Conservation (phyloP, 2,113 vertebrate genomes). For the Bubalus kerabau region DNA sequence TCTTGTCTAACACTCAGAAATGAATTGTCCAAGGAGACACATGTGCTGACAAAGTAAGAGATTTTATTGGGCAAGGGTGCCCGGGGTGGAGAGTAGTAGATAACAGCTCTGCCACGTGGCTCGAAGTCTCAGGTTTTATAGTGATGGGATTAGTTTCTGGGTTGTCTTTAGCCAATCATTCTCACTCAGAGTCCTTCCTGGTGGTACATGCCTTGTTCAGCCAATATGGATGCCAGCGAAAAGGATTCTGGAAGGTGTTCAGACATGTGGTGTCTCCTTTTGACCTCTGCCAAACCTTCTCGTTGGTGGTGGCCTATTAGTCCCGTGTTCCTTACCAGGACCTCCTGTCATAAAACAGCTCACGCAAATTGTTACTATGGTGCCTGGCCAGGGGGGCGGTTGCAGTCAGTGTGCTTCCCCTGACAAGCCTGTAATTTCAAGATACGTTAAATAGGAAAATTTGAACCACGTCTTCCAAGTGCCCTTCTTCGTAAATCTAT, state of each 20-base stretch:
- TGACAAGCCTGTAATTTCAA: background rate
- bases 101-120: background rate
- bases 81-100: background rate
- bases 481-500: background rate
- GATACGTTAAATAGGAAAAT: background rate
- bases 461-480: background rate
- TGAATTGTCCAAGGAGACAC: background rate
- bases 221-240: background rate
- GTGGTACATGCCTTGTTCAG: background rate
- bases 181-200: background rate
- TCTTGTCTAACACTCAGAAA: background rate
- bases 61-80: background rate
- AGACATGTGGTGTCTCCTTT: background rate
- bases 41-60: background rate
- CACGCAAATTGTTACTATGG: background rate
- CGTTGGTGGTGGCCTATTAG: background rate
- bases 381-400: background rate
- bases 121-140: background rate
- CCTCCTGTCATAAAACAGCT: background rate
- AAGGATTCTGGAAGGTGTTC: background rate
- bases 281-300: background rate
- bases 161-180: background rate
- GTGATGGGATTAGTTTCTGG: background rate
- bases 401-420: background rate
- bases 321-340: background rate